Base-by-base conservation (phyloP, 2,797 vertebrate species). In the Emydoidea blandingii region DNA sequence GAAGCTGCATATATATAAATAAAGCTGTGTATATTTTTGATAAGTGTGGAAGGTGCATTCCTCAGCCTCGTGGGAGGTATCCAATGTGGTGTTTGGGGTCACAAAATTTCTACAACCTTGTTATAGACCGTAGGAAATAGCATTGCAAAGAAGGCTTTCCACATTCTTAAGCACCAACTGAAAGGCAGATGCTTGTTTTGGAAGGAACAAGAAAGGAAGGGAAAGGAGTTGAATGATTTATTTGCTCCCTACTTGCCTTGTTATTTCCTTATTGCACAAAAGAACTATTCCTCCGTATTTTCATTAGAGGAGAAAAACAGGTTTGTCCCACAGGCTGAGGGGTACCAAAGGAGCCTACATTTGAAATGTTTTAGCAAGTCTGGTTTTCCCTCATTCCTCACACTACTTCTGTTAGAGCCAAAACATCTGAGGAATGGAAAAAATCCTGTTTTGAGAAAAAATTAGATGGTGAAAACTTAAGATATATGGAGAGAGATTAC, bases 81-180 rank as follows among this genome's bases (percentile, higher is more conserved):
- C 53, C 79, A 62, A 53, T 65, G 62, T 65, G 62, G 16, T 19
- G 15, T n/a, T n/a, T n/a, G 18, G 34, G 34, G 31, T n/a, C 34
- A 65, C 89, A 79, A 72, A 78, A 29, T 6, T 5, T 84, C 6
- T 15, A 72, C 31, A 81, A 72, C 14, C 4, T 34, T 57, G 89
- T 85, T 49, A n/a, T 0, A 0, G 34, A 62, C 27, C 56, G 2
- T 49, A 68, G 12, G 25, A 50, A 21, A 9, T 23, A 12, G 9
- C 62, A 53, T 1, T 0, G 18, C 27, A 78, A 41, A 89, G 49
- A 0, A 52, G 92, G 50, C 25, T 92, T 76, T 56, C 65, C 7
- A 0, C 2, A 10, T 0, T 1, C 85, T 88, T 72, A 53, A 74
- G 47, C 79, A 82, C 0, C 34, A 81, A 49, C 85, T 85, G 81